Evolutionary conservation across 1,140 invertebrate species (phyloP), one percentile per base, ranked within the genome.

Genomic region (Polyergus mexicanus): DNA sequence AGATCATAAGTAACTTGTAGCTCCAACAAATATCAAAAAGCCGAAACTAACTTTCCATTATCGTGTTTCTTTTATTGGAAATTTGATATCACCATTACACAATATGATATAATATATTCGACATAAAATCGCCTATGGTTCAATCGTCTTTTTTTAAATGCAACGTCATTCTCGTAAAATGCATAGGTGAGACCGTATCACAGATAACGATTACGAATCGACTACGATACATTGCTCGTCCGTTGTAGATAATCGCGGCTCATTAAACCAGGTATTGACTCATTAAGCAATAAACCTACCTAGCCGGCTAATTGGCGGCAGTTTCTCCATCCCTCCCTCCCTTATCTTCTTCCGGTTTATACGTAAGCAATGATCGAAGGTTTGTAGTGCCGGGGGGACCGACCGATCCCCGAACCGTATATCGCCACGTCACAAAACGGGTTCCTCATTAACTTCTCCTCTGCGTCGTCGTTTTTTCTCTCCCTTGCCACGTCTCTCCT

Each of bases 211-310:
- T 0, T 28, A 28, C 25, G 25, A 28, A 28, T 60, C n/a, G 54
- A 13, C 56, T 65, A 56, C 66, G 76, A 86, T 86, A 60, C 63
- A 51, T 80, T 41, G 68, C 74, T 65, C 56, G 44, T 84, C 86
- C 87, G 88, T 89, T 80, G 84, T 88, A 86, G 90, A 89, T 93
- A 92, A 94, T 92, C 90, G 91, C 91, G 86, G 89, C 89, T 94
- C 93, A 92, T 93, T 93, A 92, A 87, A 84, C 86, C 77, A 69
- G 77, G 88, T 91, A 93, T 93, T 91, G 92, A 91, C 91, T 93
- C 92, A 93, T 94, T 94, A 93, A 93, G 92, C 91, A 93, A 93
- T 93, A 92, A 93, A 92, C 84, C 91, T 91, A 91, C 86, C 85
- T 92, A 91, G 87, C 89, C 89, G 87, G 88, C 87, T 93, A 93